Percentiles rank a stretch among this genome's conserved stretches.
Conservation (phyloP, 2,888 invertebrate species). For the Mactromeris polynyma region DNA sequence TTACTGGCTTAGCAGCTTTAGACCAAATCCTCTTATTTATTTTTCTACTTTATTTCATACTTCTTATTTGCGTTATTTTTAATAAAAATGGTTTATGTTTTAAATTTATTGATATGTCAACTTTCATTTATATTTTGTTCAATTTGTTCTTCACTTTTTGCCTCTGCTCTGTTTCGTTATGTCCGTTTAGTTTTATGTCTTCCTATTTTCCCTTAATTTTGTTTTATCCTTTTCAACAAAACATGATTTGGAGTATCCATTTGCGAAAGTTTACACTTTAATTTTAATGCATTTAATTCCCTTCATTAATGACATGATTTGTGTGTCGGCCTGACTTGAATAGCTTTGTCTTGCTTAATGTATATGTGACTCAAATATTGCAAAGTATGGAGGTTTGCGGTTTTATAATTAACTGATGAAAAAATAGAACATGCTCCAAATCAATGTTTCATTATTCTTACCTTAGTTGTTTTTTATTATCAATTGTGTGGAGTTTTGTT, state of each 20-base stretch:
- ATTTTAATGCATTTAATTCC: not conserved
- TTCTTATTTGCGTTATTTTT: not conserved
- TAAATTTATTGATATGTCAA: not conserved
- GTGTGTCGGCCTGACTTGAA: not conserved
- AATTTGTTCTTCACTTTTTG: not conserved
- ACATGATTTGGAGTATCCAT: slow-evolving; percentile 4
- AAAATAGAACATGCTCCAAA: not conserved
- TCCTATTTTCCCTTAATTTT: slow-evolving; percentile 6
- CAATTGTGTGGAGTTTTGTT: slow-evolving; percentile 67
- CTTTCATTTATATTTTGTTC: not conserved
- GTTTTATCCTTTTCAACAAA: not conserved
- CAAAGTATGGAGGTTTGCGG: not conserved
- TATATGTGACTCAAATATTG: not conserved
- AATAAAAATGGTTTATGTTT: not conserved
- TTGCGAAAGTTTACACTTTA: not conserved
- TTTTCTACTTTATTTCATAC: not conserved
- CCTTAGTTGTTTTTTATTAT: slow-evolving; percentile 26
- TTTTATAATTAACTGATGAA: not conserved
- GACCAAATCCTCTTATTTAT: too few species aligned
- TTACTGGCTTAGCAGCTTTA: not conserved
- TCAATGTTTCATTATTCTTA: slow-evolving; percentile 9
- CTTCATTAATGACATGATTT: not conserved
- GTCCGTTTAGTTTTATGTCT: not conserved
- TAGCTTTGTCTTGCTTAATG: not conserved
- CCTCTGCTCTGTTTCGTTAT: not conserved